Evolutionary conservation across 2,797 vertebrate species (phyloP).

Genomic region (Amblyopsis hoosieri): DNA sequence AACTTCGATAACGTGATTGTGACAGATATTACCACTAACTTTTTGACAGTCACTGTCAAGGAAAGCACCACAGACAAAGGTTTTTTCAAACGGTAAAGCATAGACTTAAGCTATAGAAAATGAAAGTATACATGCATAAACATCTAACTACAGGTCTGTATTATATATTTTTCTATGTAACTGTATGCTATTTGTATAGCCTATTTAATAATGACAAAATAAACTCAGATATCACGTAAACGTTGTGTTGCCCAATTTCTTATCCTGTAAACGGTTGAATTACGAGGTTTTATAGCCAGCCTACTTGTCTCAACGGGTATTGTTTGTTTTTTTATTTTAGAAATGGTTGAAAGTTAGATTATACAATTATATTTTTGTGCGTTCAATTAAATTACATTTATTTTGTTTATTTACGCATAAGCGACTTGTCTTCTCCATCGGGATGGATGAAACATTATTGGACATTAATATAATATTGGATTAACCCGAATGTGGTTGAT

Average conservation of each 20-base stretch:
- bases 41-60: constrained; percentile 95
- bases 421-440: no score
- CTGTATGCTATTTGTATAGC: constrained; percentile 39
- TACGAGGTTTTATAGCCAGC: no score
- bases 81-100: constrained; percentile 90
- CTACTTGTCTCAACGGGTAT: no score
- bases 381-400: no score
- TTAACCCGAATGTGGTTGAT: no score
- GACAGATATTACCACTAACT: constrained; percentile 96
- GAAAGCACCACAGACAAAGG: constrained; percentile 97
- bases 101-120: constrained; percentile 41
- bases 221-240: constrained; percentile 6
- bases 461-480: no score
- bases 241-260: constrained; percentile 38
- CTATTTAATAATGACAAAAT: constrained; percentile 50
- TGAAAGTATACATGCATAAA: constrained; percentile 28
- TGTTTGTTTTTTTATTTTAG: no score
- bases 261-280: neutral
- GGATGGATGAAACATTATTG: no score
- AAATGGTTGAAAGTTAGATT: no score
- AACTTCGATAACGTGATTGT: constrained; percentile 93
- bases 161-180: constrained; percentile 69
- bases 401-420: no score
- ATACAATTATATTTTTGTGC: no score
- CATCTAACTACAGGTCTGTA: constrained; percentile 46